Evolutionary conservation across 2,888 invertebrate genomes (phyloP).

Genomic region (Ennomos erosarius): DNA sequence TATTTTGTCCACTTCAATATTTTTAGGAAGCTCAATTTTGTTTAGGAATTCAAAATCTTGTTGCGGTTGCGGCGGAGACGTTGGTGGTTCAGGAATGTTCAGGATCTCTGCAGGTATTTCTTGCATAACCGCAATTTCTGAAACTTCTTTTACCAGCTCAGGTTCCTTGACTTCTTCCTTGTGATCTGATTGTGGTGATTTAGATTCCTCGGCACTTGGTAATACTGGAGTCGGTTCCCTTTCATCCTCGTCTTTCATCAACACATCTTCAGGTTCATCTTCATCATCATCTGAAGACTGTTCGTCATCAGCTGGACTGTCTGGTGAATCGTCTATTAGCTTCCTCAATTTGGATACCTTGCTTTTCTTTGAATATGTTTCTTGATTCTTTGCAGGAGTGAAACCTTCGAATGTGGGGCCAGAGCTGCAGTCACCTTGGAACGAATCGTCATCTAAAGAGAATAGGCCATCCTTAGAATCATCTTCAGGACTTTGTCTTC

Average conservation of each 20-base stretch:
- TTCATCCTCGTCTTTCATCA: constrained; percentile 60
- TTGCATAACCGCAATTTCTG: constrained; percentile 47
- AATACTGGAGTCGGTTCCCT: constrained; percentile 54
- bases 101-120: constrained; percentile 45
- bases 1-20: constrained; percentile 32
- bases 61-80: constrained; percentile 58
- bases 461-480: constrained; percentile 86
- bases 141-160: constrained; percentile 46
- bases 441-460: constrained; percentile 86
- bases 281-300: constrained; percentile 70
- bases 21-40: constrained; percentile 40
- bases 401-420: constrained; percentile 84
- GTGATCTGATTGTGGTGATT: constrained; percentile 50
- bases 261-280: constrained; percentile 57
- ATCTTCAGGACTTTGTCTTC: constrained; percentile 86
- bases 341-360: constrained; percentile 78
- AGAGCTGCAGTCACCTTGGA: constrained; percentile 83
- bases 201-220: constrained; percentile 50
- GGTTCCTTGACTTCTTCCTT: constrained; percentile 57
- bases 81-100: constrained; percentile 61
- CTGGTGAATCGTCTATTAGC: constrained; percentile 79
- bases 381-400: constrained; percentile 84
- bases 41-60: constrained; percentile 42
- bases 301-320: constrained; percentile 81
- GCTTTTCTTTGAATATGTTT: constrained; percentile 82